Evolutionary conservation across 2,113 vertebrate genomes (phyloP), one percentile per base, ranked within the genome.

Genomic region (Myotis yumanensis): DNA sequence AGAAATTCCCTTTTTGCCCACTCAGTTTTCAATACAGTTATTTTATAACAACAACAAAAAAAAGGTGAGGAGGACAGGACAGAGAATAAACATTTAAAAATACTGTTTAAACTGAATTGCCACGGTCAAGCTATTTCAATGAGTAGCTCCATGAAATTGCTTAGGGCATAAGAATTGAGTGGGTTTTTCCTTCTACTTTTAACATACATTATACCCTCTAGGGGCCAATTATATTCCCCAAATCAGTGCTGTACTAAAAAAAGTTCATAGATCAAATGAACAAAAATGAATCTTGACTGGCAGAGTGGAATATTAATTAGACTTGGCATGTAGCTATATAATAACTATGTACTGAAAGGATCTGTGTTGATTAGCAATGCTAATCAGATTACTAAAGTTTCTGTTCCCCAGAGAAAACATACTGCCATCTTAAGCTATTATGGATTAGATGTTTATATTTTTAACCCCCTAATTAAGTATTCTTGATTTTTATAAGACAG

Each of bases 191-290:
- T 62, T 85, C 64, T 81, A 66, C 72, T 90, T 93, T 91, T 43
- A 96, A 96, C 93, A 93, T 92, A 95, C 48, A 80, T 85, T 85
- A 85, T 82, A 43, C 28, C 48, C 88, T 92, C 71, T 84, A 85
- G 97, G 85, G 92, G 81, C 85, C 94, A 97, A 95, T 96, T 97
- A 97, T 95, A 95, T 32, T 5, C 48, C 86, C 86, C 85, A 88
- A 94, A 97, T 95, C 88, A 95, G 76, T 97, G 92, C 96, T 97
- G 95, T 96, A 80, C 62, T 95, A 96, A 80, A 94, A 96, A 96
- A 97, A 96, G 93, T 96, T 97, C 88, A 95, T 72, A 96, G 92
- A 97, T 96, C 96, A 96, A 96, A 90, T 95, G 95, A 97, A 93
- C 91, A 97, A 92, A 97, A 97, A 95, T 96, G 93, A 96, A 86